Percentiles rank a stretch among this genome's conserved stretches.
These are phyloP conservation scores for Harpagifer antarcticus DNA, from an alignment of 2,797 vertebrate species.

Conservation along the genomic window DNA sequence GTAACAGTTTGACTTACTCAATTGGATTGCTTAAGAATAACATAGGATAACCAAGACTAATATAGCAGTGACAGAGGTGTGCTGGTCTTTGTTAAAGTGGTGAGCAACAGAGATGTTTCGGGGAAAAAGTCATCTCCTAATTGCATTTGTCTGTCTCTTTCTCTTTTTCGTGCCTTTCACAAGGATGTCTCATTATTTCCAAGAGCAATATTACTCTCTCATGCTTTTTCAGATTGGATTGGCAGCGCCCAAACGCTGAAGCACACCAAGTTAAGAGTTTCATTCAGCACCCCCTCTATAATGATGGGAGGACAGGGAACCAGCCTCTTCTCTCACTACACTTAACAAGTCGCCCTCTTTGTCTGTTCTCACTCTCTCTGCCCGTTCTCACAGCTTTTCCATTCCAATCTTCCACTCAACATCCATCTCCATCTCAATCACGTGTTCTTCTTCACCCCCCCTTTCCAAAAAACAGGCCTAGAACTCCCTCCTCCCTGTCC, in stretches of 20 bases:
- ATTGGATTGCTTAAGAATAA: conserved; percentile 31
- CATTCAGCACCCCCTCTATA: conserved; percentile 49
- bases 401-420: conserved; percentile 50
- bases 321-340: conserved; percentile 43
- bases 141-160: conserved; percentile 52
- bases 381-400: conserved; percentile 36
- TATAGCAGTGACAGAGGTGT: conserved; percentile 29
- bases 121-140: conserved; percentile 42
- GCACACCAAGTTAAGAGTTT: conserved; percentile 56
- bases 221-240: conserved; percentile 47
- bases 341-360: conserved; percentile 36
- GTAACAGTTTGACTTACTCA: conserved; percentile 2
- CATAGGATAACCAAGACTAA: not conserved
- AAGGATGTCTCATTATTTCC: conserved; percentile 67
- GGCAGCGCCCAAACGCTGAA: conserved; percentile 47
- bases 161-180: conserved; percentile 42
- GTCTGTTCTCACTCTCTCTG: conserved; percentile 44
- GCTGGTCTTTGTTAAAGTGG: conserved; percentile 31
- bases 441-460: conserved; percentile 28
- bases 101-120: conserved; percentile 57
- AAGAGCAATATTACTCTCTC: conserved; percentile 33
- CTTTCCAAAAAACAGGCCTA: conserved; percentile 29
- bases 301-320: conserved; percentile 52
- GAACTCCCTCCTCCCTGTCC: conserved; percentile 20
- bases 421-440: conserved; percentile 46